Evolutionary conservation across 2,888 invertebrate species (phyloP).

Genomic region (Crossocerus cetratus): DNA sequence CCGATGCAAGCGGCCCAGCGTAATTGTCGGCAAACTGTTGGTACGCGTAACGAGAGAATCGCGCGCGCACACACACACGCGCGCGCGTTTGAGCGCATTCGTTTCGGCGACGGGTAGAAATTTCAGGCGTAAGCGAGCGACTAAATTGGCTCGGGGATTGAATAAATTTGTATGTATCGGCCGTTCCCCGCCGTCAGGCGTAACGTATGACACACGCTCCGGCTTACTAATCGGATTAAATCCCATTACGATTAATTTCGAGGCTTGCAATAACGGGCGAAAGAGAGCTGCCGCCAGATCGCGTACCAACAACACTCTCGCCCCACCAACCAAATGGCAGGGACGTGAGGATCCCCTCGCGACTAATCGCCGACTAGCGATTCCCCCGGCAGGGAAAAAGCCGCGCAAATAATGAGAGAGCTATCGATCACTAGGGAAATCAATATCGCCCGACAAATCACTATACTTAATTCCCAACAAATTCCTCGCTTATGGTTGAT

Average conservation of each 20-base stretch:
- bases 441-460: too few relatives aligned
- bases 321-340: conserved; percentile 11
- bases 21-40: conserved; percentile 66
- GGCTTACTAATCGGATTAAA: conserved; percentile 64
- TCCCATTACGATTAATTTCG: conserved; percentile 66
- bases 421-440: too few relatives aligned
- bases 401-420: too few relatives aligned
- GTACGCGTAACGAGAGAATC: conserved; percentile 61
- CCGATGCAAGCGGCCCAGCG: conserved; percentile 33
- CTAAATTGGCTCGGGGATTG: conserved; percentile 40
- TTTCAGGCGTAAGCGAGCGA: conserved; percentile 46
- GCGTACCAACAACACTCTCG: conserved; percentile 30
- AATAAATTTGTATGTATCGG: conserved; percentile 61
- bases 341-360: conserved; percentile 24
- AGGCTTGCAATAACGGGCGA: conserved; percentile 52
- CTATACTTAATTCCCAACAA: too few relatives aligned
- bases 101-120: conserved; percentile 49
- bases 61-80: too few relatives aligned
- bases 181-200: conserved; percentile 25
- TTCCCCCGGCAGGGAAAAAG: too few relatives aligned
- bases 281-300: too few relatives aligned
- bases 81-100: conserved; percentile 35
- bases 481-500: too few relatives aligned
- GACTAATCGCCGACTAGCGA: conserved; percentile 7
- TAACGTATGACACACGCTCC: conserved; percentile 55